A percentile compares a stretch with the other conserved stretches of the same genome.
Conservation (phyloP, 2,113 vertebrate species). For the Poeciliopsis retropinna region DNA sequence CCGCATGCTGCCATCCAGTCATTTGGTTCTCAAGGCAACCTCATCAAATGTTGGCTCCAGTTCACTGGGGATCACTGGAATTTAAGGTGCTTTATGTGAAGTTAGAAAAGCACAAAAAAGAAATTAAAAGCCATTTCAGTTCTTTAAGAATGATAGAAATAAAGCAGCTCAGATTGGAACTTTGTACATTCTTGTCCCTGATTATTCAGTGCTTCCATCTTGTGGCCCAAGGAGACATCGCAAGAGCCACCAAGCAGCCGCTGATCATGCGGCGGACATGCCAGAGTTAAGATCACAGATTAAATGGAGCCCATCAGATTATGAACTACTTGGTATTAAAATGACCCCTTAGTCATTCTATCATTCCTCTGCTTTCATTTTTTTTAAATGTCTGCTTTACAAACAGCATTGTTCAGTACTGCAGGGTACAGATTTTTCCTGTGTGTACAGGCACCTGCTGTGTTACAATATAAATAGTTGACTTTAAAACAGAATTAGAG, state of each 20-base stretch:
- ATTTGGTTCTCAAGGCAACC: slow-evolving; percentile 38
- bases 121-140: not conserved
- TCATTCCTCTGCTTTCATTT: not conserved
- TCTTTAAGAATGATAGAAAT: not conserved
- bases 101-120: slow-evolving; percentile 29
- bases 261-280: too few species aligned
- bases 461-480: not conserved
- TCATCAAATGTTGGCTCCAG: not conserved
- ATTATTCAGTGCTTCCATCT: slow-evolving; percentile 66
- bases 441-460: not conserved
- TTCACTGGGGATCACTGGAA: not conserved
- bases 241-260: not conserved
- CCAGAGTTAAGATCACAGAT: slow-evolving; percentile 1
- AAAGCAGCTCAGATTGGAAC: not conserved
- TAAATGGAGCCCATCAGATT: slow-evolving; percentile 2
- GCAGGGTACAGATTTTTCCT: not conserved
- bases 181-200: slow-evolving; percentile 11
- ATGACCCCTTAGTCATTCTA: not conserved
- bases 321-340: not conserved
- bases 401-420: not conserved
- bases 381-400: not conserved
- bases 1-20: not conserved
- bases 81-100: slow-evolving; percentile 11
- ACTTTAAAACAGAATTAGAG: not conserved
- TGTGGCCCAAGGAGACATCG: slow-evolving; percentile 42